Conservation (phyloP, 2,888 invertebrate genomes). For the Esperia sulphurella region DNA sequence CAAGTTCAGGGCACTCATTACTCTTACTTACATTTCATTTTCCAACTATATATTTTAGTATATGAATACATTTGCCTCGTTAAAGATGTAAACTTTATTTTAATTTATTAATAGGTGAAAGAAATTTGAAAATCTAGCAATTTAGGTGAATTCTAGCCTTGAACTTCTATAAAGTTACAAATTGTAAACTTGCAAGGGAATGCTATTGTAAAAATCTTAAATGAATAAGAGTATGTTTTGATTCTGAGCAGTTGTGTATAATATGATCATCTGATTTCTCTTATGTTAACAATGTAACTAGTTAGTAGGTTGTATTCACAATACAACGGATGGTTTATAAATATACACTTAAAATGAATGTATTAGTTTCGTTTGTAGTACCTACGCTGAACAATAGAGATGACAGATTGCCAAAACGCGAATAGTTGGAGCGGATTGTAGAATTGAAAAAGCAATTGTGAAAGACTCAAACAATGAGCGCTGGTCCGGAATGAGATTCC, state of each 20-base stretch:
- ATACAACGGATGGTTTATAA: background rate
- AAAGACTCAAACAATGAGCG: slow-evolving; percentile 61
- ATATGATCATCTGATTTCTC: background rate
- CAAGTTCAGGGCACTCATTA: too few species aligned
- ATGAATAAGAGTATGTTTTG: too few species aligned
- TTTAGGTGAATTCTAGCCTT: too few species aligned
- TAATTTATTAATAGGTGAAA: too few species aligned
- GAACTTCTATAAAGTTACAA: too few species aligned
- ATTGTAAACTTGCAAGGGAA: too few species aligned
- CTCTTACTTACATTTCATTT: too few species aligned
- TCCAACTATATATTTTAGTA: too few species aligned
- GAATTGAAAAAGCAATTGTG: slow-evolving; percentile 64
- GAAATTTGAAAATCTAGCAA: too few species aligned
- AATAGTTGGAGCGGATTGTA: slow-evolving; percentile 41
- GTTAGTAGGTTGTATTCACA: background rate
- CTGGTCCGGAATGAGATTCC: slow-evolving; percentile 57
- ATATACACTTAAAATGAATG: slow-evolving; percentile 6
- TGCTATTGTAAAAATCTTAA: too few species aligned
- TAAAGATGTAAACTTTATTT: too few species aligned
- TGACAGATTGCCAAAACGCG: slow-evolving; percentile 24
- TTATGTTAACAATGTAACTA: background rate
- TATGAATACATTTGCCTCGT: too few species aligned
- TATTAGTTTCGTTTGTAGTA: slow-evolving; percentile 8
- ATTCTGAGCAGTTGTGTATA: background rate
- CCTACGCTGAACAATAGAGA: slow-evolving; percentile 9